Evolutionary conservation across 1,140 invertebrate species (phyloP), one percentile per base, ranked within the genome.

Genomic region (Bursaphelenchus mucronatus): DNA sequence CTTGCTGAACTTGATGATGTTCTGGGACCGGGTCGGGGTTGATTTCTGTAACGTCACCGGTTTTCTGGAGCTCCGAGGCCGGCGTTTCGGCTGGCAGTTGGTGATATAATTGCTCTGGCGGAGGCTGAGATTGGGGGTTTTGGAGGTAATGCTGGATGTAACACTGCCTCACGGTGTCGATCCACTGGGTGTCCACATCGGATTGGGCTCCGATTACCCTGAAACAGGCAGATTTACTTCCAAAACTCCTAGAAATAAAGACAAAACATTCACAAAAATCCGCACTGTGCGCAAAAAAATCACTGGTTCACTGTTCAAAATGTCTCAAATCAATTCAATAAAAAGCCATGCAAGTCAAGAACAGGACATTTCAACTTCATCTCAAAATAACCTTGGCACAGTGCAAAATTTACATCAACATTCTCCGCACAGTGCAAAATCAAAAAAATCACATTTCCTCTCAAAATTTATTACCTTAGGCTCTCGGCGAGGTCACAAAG

Each of bases 401-500:
- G 30, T 30, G 30, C 30, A 30, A 30, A 30, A 30, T 30, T 30
- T 30, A 1, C 30, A 30, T 5, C 30, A 30, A 30, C 46, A 44
- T 21, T 44, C 40, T 13, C 55, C 41, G 10, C 43, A 57, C 41
- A 3, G 46, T 41, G 41, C 13, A 21, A 41, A 15, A 15, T 10
- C 15, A 54, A 54, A 54, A n/a, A 54, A 17, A 40, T 9, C 17
- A 7, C 21, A 8, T 51, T 51, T 19, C 8, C 5, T 17, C 49
- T 9, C 6, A 51, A 51, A 51, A 17, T 7, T 40, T 17, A 0
- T 15, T n/a, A 43, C 43, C 17, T 15, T 17, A 21, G 46, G 13
- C 44, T 30, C 46, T 61, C 58, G 17, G 58, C 58, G 1, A 61
- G 17, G 13, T 61, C 58, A 61, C 58, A 61, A 2, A 61, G 17